Base-by-base conservation (phyloP, 2,888 invertebrate species). In the Neoascia interrupta region DNA sequence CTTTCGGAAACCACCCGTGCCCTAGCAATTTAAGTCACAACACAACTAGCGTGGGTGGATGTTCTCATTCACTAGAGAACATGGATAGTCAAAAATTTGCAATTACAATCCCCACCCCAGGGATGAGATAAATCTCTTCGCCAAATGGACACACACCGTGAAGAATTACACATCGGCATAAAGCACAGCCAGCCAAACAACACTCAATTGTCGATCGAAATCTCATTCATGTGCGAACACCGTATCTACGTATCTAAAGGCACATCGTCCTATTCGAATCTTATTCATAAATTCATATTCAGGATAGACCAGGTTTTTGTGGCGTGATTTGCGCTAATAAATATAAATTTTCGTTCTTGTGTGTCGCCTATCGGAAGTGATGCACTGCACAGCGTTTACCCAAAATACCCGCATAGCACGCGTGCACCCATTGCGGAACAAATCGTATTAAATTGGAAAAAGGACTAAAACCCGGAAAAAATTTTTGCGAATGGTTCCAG, bases 361-460 rank as follows among this genome's bases (percentile, higher is more conserved):
- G 26, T 47, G 54, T 63, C 56, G 54, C 39, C 69, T 61, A 75
- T 47, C 60, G 13, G 61, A 61, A 54, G 47, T 74, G 66, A 66
- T 74, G 54, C 47, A 54, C 45, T 31, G 21, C 34, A 15, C 31
- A 13, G n/a, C n/a, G n/a, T n/a, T n/a, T n/a, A n/a, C n/a, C n/a
- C n/a, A 13, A 15, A 13, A 15, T 41, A 10, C 21, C 8, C 15
- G 21, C 28, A 13, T 15, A 51, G 53, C 58, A 70, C 58, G 58
- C 75, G 70, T 26, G 43, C 53, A 34, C 64, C 58, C 53, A 34
- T 66, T 76, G 70, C 76, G 76, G 76, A 76, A 76, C 76, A 72
- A 76, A 76, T 76, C 64, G 70, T 28, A 72, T 76, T 72, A 76
- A 76, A 76, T 76, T 76, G 64, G 53, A 70, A 64, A 51, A 34